Base-by-base conservation (phyloP, 2,113 vertebrate genomes). In the Sylvicapra grimmia region DNA sequence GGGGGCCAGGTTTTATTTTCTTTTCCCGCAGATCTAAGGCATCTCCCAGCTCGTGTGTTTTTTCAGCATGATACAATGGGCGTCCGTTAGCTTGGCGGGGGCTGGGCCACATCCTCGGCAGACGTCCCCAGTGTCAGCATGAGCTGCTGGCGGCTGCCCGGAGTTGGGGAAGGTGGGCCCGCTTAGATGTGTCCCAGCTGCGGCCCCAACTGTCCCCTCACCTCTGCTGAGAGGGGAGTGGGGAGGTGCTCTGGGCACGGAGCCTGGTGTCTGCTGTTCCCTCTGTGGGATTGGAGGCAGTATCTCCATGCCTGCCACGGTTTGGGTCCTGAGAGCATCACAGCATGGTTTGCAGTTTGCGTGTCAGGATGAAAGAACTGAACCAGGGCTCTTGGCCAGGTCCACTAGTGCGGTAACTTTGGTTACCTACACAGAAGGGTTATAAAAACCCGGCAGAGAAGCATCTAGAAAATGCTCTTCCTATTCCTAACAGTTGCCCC, bases 21-120 rank as follows among this genome's bases (percentile, higher is more conserved):
- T 82, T 56, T 49, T 53, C 44, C 68, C 47, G 18, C 13, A 6
- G 47, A 49, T 49, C 72, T 2, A 25, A 79, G 44, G 54, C 44
- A 89, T 79, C 97, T 96, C 95, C 96, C 92, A 95, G 94, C 96
- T 93, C 72, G 93, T 98, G 97, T 98, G 96, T 98, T 98, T 98
- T 97, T 82, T n/a, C 49, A 82, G 31, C 12, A 61, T 0, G n/a
- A 19, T 75, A 96, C 96, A 97, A 97, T 90, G 98, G 97, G 21
- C 40, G 8, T 33, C 33, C 84, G 0, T 33, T 72, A 93, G 93
- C 97, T 97, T 97, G 97, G 98, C 97, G 96, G 97, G 94, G 86
- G 14, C 92, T 68, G 65, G 95, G 98, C 97, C 0, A 90, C 83
- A 58, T 97, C 97, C 97, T 98, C 88, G 95, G 96, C 98, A 98